Conservation (phyloP, 2,113 vertebrate species). For the Gasterosteus nipponicus region DNA sequence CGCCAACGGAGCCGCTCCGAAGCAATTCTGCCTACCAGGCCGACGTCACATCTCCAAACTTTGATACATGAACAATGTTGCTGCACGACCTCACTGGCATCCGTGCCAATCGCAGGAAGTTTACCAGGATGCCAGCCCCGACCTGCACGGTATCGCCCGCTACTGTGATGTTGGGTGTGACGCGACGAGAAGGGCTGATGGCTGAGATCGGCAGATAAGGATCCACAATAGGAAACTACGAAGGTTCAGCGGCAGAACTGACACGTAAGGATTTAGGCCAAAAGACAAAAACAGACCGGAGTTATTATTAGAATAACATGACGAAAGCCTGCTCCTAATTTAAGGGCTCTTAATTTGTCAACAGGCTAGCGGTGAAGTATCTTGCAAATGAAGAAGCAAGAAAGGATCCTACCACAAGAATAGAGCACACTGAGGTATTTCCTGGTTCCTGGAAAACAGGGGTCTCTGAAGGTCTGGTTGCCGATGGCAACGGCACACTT, state of each 20-base stretch:
- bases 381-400: conserved; percentile 43
- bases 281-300: conserved; percentile 27
- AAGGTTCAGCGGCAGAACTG: conserved; percentile 11
- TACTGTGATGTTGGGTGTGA: conserved; percentile 40
- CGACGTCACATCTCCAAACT: conserved; percentile 31
- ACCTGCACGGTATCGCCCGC: conserved; percentile 47
- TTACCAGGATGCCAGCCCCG: conserved; percentile 63
- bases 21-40: conserved; percentile 27
- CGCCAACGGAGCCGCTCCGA: conserved; percentile 16
- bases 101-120: conserved; percentile 70
- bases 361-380: background rate
- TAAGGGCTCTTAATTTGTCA: background rate
- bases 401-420: conserved; percentile 87
- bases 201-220: conserved; percentile 55
- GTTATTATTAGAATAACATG: background rate
- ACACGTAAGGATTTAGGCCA: background rate
- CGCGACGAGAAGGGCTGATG: conserved; percentile 44
- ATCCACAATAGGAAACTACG: conserved; percentile 27
- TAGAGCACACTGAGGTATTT: conserved; percentile 93
- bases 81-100: conserved; percentile 57
- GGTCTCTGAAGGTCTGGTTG: conserved; percentile 88
- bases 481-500: conserved; percentile 86
- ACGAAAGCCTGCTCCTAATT: conserved; percentile 15
- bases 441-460: conserved; percentile 90
- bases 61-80: conserved; percentile 39